Conservation (phyloP, 2,888 invertebrate species). For the Willowsia nigromaculata region DNA sequence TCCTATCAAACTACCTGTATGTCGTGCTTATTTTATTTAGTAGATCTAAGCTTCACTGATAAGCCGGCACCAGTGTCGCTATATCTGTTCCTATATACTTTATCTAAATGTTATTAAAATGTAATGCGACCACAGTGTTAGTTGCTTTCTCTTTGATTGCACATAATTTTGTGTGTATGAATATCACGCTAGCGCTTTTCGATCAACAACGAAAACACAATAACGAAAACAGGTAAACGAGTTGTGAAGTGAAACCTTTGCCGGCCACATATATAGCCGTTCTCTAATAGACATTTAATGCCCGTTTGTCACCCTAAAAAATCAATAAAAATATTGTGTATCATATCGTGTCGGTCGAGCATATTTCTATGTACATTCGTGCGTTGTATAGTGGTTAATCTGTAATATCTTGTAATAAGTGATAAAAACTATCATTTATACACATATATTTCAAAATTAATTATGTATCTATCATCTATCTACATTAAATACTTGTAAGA, state of each 20-base stretch:
- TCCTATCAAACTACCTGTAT: neutral
- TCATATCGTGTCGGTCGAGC: slow-evolving; percentile 21
- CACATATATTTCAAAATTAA: neutral
- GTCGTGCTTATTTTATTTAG: neutral
- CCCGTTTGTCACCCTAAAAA: neutral
- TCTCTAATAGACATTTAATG: neutral
- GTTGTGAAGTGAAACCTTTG: neutral
- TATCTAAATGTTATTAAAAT: neutral
- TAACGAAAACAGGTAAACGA: neutral
- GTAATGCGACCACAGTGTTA: slow-evolving; percentile 21
- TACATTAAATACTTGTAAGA: slow-evolving; percentile 7
- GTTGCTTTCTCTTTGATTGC: slow-evolving; percentile 42
- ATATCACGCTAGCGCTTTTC: slow-evolving; percentile 55
- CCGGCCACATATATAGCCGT: neutral
- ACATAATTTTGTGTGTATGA: slow-evolving; percentile 6
- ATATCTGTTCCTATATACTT: neutral
- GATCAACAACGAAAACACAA: neutral
- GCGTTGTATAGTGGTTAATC: neutral
- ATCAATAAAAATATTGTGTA: slow-evolving; percentile 16
- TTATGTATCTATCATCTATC: neutral
- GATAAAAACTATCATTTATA: neutral
- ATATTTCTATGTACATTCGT: slow-evolving; percentile 1
- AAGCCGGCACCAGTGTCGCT: slow-evolving; percentile 61
- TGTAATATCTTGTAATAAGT: neutral
- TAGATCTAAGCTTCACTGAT: slow-evolving; percentile 40